Evolutionary conservation across 2,797 vertebrate genomes (phyloP), one percentile per base, ranked within the genome.

Genomic region (Moxostoma hubbsi): DNA sequence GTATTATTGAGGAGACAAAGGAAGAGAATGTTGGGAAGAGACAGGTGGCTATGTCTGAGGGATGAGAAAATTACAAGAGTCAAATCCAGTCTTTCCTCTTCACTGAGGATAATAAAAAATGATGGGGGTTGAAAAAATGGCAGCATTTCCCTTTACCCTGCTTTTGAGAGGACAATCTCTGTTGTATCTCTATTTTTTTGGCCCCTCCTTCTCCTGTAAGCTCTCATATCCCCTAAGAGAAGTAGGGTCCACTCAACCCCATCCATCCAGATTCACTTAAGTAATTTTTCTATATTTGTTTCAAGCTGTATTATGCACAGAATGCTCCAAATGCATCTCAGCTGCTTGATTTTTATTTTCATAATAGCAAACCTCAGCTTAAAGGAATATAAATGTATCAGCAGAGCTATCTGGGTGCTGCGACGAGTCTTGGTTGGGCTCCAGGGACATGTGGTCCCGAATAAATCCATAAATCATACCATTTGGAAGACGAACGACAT

Each of bases 1-100:
- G 89, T 92, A 90, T 93, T 90, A 93, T 91, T 92, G 85, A 88
- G 88, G 89, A 94, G 91, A 94, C 92, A 93, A 93, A 93, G 88
- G 91, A 92, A 89, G 81, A 82, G 85, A 88, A 87, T 90, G 88
- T 89, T 83, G 84, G 85, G 86, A 90, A 88, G 88, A 91, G 91
- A 92, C 92, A 92, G 89, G 90, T 92, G 88, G 88, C 86, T 83
- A 84, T 83, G 62, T 88, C 89, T 92, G 90, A 93, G 88, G 92
- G 91, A 93, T 91, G 91, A 92, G 86, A 91, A 93, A 92, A 93
- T 93, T 90, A 92, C 84, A 10, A 85, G 87, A 93, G 86, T 90
- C 89, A 90, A 91, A 93, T 87, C 82, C 81, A 84, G 87, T 87
- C 82, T 86, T 75, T 83, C 75, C 82, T 83, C 76, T 82, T 86